phyloP scores from a whole-genome alignment of 2,797 vertebrate genomes.

The Potorous gilbertii region DNA sequence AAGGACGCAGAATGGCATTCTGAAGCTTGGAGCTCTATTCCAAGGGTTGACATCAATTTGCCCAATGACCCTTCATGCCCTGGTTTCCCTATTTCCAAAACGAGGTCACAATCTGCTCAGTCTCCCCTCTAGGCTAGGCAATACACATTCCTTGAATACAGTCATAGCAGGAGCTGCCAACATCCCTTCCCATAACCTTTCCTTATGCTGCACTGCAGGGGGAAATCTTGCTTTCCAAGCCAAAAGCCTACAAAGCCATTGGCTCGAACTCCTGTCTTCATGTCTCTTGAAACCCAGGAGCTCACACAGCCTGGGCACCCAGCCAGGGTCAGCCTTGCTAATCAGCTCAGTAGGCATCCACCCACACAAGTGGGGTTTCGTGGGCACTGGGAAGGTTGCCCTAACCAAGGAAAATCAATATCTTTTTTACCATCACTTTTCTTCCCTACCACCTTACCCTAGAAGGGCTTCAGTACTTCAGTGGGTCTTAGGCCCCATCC shows the following conservation, averaged over 20 bases:
- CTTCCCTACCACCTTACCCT: neutral
- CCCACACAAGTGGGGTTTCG: neutral
- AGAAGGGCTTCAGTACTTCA: neutral
- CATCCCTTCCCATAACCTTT: neutral
- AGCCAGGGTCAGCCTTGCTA: neutral
- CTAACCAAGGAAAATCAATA: neutral
- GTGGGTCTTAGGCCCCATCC: neutral
- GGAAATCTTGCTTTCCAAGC: neutral
- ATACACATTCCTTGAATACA: neutral
- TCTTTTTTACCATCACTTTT: neutral
- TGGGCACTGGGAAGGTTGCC: neutral
- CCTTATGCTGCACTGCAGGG: neutral
- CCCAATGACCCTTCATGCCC: neutral
- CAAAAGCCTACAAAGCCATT: neutral
- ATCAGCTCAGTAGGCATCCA: neutral
- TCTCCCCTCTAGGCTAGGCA: neutral
- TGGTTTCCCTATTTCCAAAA: neutral
- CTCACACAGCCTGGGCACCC: neutral
- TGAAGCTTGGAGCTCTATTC: neutral
- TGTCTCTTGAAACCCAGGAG: conserved; percentile 1
- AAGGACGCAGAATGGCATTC: neutral
- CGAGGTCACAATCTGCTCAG: neutral
- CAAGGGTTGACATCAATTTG: neutral
- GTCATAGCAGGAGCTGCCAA: neutral
- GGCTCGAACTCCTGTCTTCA: neutral